phyloP scores from a whole-genome alignment of 1,140 invertebrate genomes.

The Argopecten irradians region DNA sequence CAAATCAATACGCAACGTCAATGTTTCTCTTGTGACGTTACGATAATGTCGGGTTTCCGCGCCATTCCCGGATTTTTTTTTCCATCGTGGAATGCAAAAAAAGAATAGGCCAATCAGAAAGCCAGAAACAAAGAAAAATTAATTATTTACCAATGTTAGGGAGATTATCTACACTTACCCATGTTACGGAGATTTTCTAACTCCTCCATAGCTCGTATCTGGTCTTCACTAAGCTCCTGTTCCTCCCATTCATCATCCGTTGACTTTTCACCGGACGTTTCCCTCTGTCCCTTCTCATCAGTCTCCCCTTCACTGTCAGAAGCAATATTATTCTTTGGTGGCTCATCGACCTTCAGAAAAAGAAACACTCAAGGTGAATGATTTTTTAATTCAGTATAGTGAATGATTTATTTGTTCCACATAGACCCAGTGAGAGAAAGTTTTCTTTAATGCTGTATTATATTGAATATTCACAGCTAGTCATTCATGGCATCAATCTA shows the following conservation, averaged over 20 bases:
- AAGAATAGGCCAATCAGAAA: too few relatives aligned
- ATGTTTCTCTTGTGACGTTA: too few relatives aligned
- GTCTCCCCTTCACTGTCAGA: conserved; percentile 24
- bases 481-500: not conserved
- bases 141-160: too few relatives aligned
- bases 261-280: conserved; percentile 54
- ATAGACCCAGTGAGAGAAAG: not conserved
- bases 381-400: not conserved
- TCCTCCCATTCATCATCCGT: conserved; percentile 64
- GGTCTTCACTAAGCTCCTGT: conserved; percentile 70
- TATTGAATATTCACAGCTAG: not conserved
- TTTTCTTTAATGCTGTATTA: not conserved
- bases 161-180: not conserved
- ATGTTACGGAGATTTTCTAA: conserved; percentile 56
- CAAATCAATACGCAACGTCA: too few relatives aligned
- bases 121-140: too few relatives aligned
- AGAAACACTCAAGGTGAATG: not conserved
- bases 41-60: too few relatives aligned
- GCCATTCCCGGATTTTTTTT: too few relatives aligned
- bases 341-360: conserved; percentile 5
- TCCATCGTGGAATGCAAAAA: too few relatives aligned
- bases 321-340: conserved; percentile 2
- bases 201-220: conserved; percentile 68
- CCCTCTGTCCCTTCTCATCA: conserved; percentile 40
- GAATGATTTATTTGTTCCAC: not conserved